Conservation (phyloP, 2,113 vertebrate species). For the Lepidothrix coronata region DNA sequence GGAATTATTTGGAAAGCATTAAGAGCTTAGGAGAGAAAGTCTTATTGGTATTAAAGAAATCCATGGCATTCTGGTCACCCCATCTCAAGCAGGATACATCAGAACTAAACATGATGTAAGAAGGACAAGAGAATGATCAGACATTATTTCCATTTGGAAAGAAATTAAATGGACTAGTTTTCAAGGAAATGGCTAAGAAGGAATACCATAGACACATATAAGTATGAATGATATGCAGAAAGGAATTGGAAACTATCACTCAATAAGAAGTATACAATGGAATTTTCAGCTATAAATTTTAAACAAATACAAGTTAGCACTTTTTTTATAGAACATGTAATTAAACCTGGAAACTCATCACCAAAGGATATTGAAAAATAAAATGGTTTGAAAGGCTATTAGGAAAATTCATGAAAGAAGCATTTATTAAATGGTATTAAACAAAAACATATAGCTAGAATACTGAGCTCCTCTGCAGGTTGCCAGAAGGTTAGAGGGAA, state of each 20-base stretch:
- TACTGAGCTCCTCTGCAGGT: neutral
- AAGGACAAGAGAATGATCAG: neutral
- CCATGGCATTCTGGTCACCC: neutral
- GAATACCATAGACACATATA: neutral
- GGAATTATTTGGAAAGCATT: neutral
- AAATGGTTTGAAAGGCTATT: neutral
- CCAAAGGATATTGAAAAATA: neutral
- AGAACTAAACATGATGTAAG: neutral
- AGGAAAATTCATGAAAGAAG: neutral
- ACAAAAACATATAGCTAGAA: neutral
- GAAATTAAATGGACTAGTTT: neutral
- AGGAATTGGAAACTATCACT: neutral
- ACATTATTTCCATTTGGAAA: neutral
- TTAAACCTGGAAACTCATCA: neutral
- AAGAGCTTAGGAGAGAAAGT: neutral
- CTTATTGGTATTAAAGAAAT: neutral
- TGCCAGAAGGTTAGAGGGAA: neutral
- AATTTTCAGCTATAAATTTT: conserved; percentile 7
- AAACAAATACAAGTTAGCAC: neutral
- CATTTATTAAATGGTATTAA: neutral
- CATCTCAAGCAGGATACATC: neutral
- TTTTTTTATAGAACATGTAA: neutral
- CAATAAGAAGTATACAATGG: neutral
- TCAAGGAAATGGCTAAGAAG: neutral
- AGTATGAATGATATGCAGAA: neutral